A percentile compares a stretch with the other conserved stretches of the same genome.
Conservation (phyloP, 2,797 vertebrate genomes). For the Bothrops alternatus region DNA sequence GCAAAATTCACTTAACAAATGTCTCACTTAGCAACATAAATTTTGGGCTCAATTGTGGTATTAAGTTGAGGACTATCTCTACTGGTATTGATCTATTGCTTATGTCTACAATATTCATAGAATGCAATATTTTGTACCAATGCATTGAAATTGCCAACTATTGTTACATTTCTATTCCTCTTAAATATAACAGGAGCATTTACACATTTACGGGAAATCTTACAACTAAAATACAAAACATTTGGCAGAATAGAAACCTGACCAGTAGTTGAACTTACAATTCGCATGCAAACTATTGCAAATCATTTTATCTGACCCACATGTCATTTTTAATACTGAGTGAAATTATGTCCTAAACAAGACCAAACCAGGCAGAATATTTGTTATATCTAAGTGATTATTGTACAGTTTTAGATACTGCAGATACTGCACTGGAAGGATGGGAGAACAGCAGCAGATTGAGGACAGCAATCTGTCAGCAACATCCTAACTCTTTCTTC, state of each 20-base stretch:
- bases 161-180: neutral
- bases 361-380: neutral
- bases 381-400: neutral
- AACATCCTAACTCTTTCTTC: neutral
- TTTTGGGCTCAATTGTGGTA: neutral
- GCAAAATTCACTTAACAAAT: neutral
- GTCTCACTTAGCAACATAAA: neutral
- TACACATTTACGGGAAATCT: neutral
- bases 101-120: neutral
- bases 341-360: neutral
- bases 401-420: neutral
- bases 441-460: neutral
- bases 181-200: neutral
- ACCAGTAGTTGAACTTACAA: neutral
- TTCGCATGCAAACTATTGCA: neutral
- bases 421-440: neutral
- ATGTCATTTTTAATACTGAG: neutral
- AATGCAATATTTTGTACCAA: neutral
- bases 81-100: neutral
- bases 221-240: neutral
- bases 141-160: neutral
- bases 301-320: neutral
- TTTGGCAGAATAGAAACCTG: neutral
- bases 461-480: no score
- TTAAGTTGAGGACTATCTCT: neutral